Evolutionary conservation across 2,888 invertebrate genomes (phyloP), one percentile per base, ranked within the genome.

Genomic region (Pollenia griseotomentosa): DNA sequence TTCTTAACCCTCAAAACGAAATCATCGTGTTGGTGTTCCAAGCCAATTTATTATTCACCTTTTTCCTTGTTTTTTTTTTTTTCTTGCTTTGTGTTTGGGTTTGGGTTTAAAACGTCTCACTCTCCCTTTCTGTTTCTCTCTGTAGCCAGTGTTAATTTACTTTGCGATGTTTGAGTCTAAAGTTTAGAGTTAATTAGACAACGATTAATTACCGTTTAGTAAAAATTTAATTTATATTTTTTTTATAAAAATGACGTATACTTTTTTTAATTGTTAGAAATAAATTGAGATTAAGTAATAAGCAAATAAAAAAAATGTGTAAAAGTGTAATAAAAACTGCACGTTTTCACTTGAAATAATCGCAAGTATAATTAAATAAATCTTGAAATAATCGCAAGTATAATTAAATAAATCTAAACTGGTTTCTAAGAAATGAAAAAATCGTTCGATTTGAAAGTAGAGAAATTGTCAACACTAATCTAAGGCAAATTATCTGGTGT

Each of bases 201-300:
- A 65, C 81, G 66, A 81, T 85, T 85, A 85, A 81, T 85, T 85
- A 51, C 48, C 53, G 51, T 77, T 85, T 84, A 65, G 42, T 71
- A 71, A 23, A 61, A 53, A 66, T 68, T 74, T 70, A 75, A 70
- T 74, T 74, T 55, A 70, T 48, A 57, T 55, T n/a, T 65, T 48
- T 23, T 75, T 53, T 70, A 63, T 75, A 70, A 42, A 74, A 48
- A 79, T 73, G 57, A 79, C n/a, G 65, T 40, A 23, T 57, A n/a
- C 48, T 68, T n/a, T 70, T 51, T 16, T 14, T 33, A 61, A 55
- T 55, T 44, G 19, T 33, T 19, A 23, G 4, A 59, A 48, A 48
- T 40, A 68, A 16, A 68, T 68, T 9, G 23, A 33, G 12, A 2
- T 51, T 61, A 51, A 48, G 51, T 33, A 44, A 51, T 23, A 57